These are phyloP conservation scores for Cygnus atratus DNA, from an alignment of 2,113 vertebrate genomes.

Conservation along the genomic window DNA sequence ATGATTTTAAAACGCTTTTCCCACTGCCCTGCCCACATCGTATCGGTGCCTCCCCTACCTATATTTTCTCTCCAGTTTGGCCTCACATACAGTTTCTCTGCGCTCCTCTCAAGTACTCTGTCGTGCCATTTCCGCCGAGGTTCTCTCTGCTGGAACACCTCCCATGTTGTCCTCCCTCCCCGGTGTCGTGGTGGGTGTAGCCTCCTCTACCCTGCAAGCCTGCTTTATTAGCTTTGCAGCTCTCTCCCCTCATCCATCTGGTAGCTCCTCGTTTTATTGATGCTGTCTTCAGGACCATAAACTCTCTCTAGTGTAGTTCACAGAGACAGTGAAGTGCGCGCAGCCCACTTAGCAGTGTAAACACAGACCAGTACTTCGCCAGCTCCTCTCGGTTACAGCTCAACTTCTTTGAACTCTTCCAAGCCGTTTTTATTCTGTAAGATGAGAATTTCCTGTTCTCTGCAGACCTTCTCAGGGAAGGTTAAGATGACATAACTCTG, in stretches of 20 bases:
- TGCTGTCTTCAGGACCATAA: background rate
- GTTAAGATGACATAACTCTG: background rate
- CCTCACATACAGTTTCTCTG: background rate
- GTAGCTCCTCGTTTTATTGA: rapidly evolving
- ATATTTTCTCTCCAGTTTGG: background rate
- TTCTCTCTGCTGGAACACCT: background rate
- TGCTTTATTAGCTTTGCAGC: background rate
- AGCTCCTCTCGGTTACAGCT: background rate
- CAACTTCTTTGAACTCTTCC: background rate
- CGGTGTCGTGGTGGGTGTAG: background rate
- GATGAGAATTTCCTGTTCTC: background rate
- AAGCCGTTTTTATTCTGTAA: background rate
- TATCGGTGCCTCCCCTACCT: background rate
- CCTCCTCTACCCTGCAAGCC: background rate
- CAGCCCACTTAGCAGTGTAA: background rate
- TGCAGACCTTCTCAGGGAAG: background rate
- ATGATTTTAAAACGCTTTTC: background rate
- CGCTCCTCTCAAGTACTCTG: background rate
- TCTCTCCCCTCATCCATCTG: rapidly evolving
- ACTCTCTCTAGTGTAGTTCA: background rate
- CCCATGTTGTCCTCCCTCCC: background rate
- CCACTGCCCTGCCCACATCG: background rate
- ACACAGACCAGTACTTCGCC: background rate
- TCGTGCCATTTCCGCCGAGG: background rate
- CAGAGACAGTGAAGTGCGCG: rapidly evolving